phyloP scores from a whole-genome alignment of 2,797 vertebrate species.

The Bucorvus abyssinicus region DNA sequence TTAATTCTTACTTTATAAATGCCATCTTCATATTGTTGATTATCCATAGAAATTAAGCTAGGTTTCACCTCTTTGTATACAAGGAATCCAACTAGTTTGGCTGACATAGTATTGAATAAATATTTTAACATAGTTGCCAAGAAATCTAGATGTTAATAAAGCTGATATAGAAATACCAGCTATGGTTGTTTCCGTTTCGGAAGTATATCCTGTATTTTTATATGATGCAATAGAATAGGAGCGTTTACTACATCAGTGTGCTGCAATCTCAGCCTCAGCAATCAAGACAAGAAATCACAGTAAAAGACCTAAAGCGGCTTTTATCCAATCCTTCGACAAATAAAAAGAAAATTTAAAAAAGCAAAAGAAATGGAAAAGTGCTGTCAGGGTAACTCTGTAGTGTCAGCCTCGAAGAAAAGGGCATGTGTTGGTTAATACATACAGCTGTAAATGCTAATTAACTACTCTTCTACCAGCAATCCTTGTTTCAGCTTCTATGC shows the following conservation, averaged over 20 bases:
- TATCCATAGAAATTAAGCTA: not conserved
- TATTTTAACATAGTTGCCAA: not conserved
- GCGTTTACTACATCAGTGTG: not conserved
- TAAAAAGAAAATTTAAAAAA: not conserved
- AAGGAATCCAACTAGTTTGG: not conserved
- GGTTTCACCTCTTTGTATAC: not conserved
- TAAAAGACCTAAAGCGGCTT: not conserved
- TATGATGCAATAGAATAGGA: not conserved
- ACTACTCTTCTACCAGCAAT: not conserved
- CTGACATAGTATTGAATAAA: not conserved
- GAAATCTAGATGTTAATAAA: not conserved
- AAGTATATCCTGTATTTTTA: not conserved
- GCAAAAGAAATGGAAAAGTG: not conserved
- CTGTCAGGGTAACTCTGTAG: not conserved
- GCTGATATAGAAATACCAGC: not conserved
- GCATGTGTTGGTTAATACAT: not conserved
- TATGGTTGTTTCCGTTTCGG: not conserved
- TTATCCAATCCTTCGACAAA: not conserved
- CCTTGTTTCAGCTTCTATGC: not conserved
- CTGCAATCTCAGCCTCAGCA: not conserved
- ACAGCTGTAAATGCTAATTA: not conserved
- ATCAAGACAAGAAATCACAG: not conserved
- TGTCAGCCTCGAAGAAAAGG: not conserved
- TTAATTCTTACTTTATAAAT: not conserved
- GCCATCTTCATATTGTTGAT: not conserved